phyloP scores from a whole-genome alignment of 2,888 invertebrate species.

The Dasysyrphus tricinctus region DNA sequence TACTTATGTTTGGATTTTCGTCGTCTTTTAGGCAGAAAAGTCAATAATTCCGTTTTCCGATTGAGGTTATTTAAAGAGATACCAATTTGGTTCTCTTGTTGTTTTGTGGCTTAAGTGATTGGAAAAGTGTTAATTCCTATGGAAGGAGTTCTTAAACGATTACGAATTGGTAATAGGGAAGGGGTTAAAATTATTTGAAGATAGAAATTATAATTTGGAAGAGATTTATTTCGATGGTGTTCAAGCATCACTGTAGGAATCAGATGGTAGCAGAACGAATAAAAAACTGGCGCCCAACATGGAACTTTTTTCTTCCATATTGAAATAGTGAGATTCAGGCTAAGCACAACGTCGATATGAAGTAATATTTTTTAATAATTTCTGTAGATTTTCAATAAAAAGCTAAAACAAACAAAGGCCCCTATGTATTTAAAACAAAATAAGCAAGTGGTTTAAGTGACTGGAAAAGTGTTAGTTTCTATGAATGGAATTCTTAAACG shows the following conservation, averaged over 20 bases:
- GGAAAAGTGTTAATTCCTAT: slow-evolving; percentile 28
- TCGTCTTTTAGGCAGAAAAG: slow-evolving; percentile 43
- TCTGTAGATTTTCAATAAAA: no score
- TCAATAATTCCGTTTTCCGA: slow-evolving; percentile 40
- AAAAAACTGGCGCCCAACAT: slow-evolving; percentile 4
- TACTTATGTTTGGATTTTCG: slow-evolving; percentile 33
- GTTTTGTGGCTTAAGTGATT: slow-evolving; percentile 22
- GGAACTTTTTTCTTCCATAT: not conserved
- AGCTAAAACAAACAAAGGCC: no score
- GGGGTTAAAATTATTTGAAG: not conserved
- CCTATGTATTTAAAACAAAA: no score
- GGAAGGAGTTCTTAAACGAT: not conserved
- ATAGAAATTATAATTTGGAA: not conserved
- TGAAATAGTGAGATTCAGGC: not conserved
- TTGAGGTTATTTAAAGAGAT: slow-evolving; percentile 15
- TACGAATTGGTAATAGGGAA: not conserved
- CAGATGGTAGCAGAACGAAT: not conserved
- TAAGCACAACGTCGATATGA: no score
- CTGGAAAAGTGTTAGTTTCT: slow-evolving; percentile 32
- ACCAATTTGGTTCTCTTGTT: slow-evolving; percentile 18
- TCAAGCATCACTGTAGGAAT: no score
- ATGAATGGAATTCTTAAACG: not conserved
- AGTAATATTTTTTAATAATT: no score
- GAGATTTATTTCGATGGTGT: not conserved
- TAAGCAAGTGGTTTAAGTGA: not conserved